phyloP scores from a whole-genome alignment of 1,140 invertebrate species.

The Lepidurus packardi region DNA sequence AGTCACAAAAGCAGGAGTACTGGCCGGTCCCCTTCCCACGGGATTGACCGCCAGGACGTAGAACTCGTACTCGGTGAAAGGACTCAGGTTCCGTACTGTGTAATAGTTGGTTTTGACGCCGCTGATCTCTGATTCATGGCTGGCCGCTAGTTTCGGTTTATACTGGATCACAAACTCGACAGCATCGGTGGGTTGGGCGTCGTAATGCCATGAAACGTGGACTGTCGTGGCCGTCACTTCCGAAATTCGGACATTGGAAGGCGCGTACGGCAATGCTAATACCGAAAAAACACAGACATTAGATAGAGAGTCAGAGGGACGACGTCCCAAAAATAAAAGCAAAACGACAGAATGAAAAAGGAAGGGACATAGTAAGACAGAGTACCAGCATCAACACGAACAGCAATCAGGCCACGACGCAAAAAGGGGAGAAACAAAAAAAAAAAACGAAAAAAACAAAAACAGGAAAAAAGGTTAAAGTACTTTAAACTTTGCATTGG shows the following conservation, averaged over 20 bases:
- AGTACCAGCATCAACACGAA: constrained; percentile 56
- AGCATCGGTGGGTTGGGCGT: constrained; percentile 64
- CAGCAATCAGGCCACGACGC: not conserved
- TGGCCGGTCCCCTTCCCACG: constrained; percentile 81
- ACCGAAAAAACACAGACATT: not conserved
- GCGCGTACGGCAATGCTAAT: constrained; percentile 78
- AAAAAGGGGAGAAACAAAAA: not conserved
- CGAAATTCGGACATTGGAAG: constrained; percentile 77
- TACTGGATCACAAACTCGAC: constrained; percentile 93
- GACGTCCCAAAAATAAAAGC: constrained; percentile 44
- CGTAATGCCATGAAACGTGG: constrained; percentile 78
- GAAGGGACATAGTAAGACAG: too few species aligned
- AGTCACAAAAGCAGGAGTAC: constrained; percentile 76
- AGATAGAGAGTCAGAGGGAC: constrained; percentile 31
- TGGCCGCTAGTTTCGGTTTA: constrained; percentile 72
- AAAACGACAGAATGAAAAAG: too few species aligned
- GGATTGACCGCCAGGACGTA: constrained; percentile 90
- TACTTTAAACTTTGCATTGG: constrained; percentile 48
- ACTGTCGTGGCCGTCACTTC: constrained; percentile 90
- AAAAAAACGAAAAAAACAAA: not conserved
- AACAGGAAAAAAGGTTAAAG: constrained; percentile 42
- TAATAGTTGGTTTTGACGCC: constrained; percentile 90
- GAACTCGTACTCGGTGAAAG: constrained; percentile 95
- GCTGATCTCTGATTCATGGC: constrained; percentile 73
- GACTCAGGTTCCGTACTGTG: constrained; percentile 76